phyloP scores from a whole-genome alignment of 2,888 invertebrate species.

The Leptopilina myrica region DNA sequence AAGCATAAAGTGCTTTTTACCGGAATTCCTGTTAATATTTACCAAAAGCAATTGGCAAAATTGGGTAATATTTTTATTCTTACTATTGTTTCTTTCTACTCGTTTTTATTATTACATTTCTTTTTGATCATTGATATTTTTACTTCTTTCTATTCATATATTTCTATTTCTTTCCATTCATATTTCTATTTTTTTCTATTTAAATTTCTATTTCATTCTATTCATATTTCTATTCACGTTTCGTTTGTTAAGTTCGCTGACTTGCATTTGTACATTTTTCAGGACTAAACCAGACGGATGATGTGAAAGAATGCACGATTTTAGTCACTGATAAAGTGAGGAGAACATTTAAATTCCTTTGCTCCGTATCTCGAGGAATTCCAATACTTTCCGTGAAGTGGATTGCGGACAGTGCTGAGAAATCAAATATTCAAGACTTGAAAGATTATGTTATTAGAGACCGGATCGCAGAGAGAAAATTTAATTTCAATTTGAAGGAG shows the following conservation, averaged over 20 bases:
- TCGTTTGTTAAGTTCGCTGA: conserved; percentile 25
- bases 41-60: conserved; percentile 57
- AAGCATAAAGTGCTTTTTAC: conserved; percentile 76
- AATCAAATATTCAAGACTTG: conserved; percentile 74
- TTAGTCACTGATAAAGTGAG: conserved; percentile 79
- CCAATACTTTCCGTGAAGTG: conserved; percentile 79
- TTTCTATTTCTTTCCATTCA: neutral
- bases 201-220: neutral
- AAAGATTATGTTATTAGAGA: conserved; percentile 77
- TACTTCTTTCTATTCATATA: neutral
- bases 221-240: too few relatives aligned
- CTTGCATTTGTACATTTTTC: conserved; percentile 38
- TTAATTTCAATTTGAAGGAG: conserved; percentile 75
- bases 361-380: conserved; percentile 77
- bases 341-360: conserved; percentile 79
- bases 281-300: conserved; percentile 77
- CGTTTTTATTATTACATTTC: too few relatives aligned
- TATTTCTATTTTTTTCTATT: too few relatives aligned
- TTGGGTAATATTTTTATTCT: conserved; percentile 63
- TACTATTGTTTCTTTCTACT: neutral
- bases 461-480: conserved; percentile 77
- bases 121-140: too few relatives aligned
- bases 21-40: conserved; percentile 74
- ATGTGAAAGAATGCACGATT: conserved; percentile 77
- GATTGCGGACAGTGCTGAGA: conserved; percentile 75